Percentiles rank a stretch among this genome's conserved stretches.
Conservation (phyloP, 1,140 invertebrate genomes). For the Hyphantria cunea region DNA sequence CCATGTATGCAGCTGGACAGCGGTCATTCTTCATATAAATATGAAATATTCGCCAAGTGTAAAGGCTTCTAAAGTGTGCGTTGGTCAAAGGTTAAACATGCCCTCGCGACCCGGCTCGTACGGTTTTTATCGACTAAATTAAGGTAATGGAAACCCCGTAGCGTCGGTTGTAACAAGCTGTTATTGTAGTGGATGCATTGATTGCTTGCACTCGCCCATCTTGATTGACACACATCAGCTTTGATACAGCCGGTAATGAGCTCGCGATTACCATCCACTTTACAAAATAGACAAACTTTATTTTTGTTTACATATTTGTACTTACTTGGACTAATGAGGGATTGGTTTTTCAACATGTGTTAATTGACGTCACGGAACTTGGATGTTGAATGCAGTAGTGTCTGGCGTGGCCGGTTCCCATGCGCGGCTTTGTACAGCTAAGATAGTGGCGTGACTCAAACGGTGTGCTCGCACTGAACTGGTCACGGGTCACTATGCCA, state of each 20-base stretch:
- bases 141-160: slow-evolving; percentile 54
- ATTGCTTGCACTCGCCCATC: slow-evolving; percentile 40
- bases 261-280: slow-evolving; percentile 50
- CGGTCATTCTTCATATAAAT: too few relatives aligned
- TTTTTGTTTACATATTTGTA: slow-evolving; percentile 39
- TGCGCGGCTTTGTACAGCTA: background rate
- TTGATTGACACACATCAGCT: slow-evolving; percentile 53
- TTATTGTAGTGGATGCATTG: slow-evolving; percentile 48
- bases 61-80: slow-evolving; percentile 33
- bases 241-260: slow-evolving; percentile 52
- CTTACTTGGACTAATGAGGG: slow-evolving; percentile 28
- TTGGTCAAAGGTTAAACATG: slow-evolving; percentile 51
- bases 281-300: slow-evolving; percentile 36
- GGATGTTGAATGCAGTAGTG: slow-evolving; percentile 24
- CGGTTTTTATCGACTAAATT: slow-evolving; percentile 52
- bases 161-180: slow-evolving; percentile 53
- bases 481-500: slow-evolving; percentile 24
- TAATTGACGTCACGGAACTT: slow-evolving; percentile 23
- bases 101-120: slow-evolving; percentile 39
- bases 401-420: slow-evolving; percentile 17
- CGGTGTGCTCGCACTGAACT: background rate
- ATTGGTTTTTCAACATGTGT: slow-evolving; percentile 27
- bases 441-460: slow-evolving; percentile 3
- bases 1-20: too few relatives aligned
- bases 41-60: slow-evolving; percentile 39